Conservation (phyloP, 2,888 invertebrate genomes). For the Chirona hameri region DNA sequence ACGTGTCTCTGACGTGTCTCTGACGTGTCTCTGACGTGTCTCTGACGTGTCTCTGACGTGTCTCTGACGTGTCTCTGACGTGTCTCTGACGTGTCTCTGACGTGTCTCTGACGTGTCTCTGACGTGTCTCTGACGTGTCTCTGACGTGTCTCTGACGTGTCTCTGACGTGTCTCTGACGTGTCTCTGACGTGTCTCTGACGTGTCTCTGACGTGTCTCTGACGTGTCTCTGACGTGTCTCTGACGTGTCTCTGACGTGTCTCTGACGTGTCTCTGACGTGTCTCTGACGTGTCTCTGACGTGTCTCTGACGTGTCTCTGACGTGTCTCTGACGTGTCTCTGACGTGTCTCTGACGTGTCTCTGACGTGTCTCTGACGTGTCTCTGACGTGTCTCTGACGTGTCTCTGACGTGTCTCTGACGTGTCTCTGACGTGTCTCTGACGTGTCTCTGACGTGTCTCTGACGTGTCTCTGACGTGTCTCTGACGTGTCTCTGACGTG, state of each 20-base stretch:
- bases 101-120: conserved; percentile 8
- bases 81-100: conserved; percentile 30
- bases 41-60: conserved; percentile 28
- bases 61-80: conserved; percentile 29
- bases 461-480: conserved; percentile 28
- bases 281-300: conserved; percentile 29
- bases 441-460: conserved; percentile 28
- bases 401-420: conserved; percentile 28
- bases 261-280: conserved; percentile 28
- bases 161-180: conserved; percentile 29
- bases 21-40: conserved; percentile 28
- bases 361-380: conserved; percentile 25
- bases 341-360: conserved; percentile 28
- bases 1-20: conserved; percentile 28
- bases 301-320: conserved; percentile 30
- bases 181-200: conserved; percentile 28
- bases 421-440: conserved; percentile 28
- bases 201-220: conserved; percentile 28
- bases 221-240: conserved; percentile 28
- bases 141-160: conserved; percentile 25
- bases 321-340: conserved; percentile 8
- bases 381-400: conserved; percentile 29
- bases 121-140: conserved; percentile 28
- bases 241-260: conserved; percentile 28
- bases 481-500: conserved; percentile 28